A percentile compares a stretch with the other conserved stretches of the same genome.
Conservation (phyloP, 1,140 invertebrate genomes). For the Belonocnema kinseyi region DNA sequence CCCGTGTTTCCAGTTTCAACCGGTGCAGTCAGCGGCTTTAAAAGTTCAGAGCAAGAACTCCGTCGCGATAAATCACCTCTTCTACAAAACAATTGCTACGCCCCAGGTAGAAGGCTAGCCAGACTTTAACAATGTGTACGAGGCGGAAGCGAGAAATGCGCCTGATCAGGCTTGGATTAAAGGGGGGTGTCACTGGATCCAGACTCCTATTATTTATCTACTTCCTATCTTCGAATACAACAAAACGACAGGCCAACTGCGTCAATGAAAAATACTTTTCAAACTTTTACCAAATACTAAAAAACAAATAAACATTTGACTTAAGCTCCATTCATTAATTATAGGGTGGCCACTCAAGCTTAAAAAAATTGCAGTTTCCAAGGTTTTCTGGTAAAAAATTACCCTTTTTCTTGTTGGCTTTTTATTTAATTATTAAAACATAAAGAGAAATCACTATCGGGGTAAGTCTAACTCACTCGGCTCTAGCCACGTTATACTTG, state of each 20-base stretch:
- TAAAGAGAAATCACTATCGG: too few relatives aligned
- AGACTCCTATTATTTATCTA: conserved; percentile 19
- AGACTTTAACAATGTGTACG: conserved; percentile 13
- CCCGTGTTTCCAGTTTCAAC: conserved; percentile 40
- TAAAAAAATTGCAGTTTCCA: too few relatives aligned
- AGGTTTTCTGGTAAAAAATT: too few relatives aligned
- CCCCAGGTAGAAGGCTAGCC: conserved; percentile 22
- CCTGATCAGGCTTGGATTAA: conserved; percentile 8
- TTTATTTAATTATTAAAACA: too few relatives aligned
- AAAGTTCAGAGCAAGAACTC: conserved; percentile 60
- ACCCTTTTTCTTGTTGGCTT: too few relatives aligned
- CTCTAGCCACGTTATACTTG: too few relatives aligned
- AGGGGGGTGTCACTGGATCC: neutral
- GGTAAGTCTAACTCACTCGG: too few relatives aligned
- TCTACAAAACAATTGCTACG: conserved; percentile 58
- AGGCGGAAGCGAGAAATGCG: conserved; percentile 18
- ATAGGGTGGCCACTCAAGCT: too few relatives aligned
- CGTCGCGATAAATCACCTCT: conserved; percentile 57
- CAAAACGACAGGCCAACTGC: neutral
- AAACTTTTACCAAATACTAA: too few relatives aligned
- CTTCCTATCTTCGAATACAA: neutral
- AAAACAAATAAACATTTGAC: too few relatives aligned
- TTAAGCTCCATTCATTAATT: too few relatives aligned
- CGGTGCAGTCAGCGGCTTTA: conserved; percentile 48
- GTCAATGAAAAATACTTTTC: neutral